Evolutionary conservation across 2,888 invertebrate genomes (phyloP).

Genomic region (Tenthredo scrophulariae): DNA sequence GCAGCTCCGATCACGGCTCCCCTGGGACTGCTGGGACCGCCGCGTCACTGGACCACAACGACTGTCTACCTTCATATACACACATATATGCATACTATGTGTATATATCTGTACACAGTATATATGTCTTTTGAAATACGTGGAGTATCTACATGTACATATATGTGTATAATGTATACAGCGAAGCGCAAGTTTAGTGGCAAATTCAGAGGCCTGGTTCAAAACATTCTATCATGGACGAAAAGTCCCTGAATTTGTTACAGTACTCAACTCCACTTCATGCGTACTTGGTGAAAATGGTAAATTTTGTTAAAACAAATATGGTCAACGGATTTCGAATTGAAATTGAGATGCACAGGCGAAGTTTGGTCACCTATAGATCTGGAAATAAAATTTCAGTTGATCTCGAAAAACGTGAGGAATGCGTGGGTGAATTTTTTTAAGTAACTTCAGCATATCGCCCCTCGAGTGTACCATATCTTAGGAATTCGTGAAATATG

Average conservation of each 20-base stretch:
- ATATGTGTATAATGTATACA: not conserved
- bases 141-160: not conserved
- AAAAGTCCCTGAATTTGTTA: not conserved
- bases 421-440: not conserved
- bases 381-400: not conserved
- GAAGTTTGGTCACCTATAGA: not conserved
- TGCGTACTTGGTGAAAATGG: not conserved
- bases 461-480: not conserved
- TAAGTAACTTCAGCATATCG: not conserved
- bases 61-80: conserved; percentile 50
- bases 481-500: conserved; percentile 42
- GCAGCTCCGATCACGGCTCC: conserved; percentile 50
- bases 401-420: not conserved
- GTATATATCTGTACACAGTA: not conserved
- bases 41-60: conserved; percentile 54
- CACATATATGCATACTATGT: not conserved
- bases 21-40: conserved; percentile 50
- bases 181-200: not conserved
- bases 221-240: not conserved
- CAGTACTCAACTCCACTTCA: not conserved
- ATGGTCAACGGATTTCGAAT: not conserved
- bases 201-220: conserved; percentile 3
- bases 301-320: not conserved
- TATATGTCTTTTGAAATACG: conserved; percentile 10
- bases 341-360: not conserved